Conservation (phyloP, 2,113 vertebrate species). For the Zosterops japonicus region DNA sequence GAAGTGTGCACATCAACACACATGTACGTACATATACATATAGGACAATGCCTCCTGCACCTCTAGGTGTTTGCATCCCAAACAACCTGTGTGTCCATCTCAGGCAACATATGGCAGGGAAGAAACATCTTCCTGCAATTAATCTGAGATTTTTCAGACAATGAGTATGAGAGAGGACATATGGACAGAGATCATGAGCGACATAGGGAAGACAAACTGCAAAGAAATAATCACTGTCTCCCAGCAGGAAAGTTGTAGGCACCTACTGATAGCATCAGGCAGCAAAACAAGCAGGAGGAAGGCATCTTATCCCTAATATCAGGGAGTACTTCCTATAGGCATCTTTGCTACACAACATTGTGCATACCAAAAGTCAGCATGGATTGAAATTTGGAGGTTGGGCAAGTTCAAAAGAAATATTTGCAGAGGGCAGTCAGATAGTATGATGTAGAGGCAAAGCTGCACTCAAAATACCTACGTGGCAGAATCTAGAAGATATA, state of each 20-base stretch:
- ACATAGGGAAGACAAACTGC: neutral
- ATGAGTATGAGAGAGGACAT: neutral
- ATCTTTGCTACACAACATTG: neutral
- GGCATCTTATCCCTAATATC: neutral
- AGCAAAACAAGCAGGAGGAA: neutral
- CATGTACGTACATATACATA: accelerated
- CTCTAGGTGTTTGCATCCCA: neutral
- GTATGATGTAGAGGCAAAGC: neutral
- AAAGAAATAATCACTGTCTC: neutral
- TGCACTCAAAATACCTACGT: neutral
- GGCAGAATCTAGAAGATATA: neutral
- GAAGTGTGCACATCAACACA: neutral
- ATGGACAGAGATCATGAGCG: neutral
- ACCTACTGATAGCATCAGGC: neutral
- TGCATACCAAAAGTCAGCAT: neutral
- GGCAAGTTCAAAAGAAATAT: neutral
- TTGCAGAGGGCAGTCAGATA: neutral
- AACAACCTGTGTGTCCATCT: neutral
- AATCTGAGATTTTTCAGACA: neutral
- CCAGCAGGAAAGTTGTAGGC: neutral
- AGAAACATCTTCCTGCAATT: neutral
- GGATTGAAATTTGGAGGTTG: neutral
- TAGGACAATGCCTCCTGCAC: accelerated
- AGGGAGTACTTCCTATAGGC: neutral
- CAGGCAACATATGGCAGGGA: neutral